phyloP scores from a whole-genome alignment of 2,797 vertebrate genomes.

The Triplophysa yarkandensis region DNA sequence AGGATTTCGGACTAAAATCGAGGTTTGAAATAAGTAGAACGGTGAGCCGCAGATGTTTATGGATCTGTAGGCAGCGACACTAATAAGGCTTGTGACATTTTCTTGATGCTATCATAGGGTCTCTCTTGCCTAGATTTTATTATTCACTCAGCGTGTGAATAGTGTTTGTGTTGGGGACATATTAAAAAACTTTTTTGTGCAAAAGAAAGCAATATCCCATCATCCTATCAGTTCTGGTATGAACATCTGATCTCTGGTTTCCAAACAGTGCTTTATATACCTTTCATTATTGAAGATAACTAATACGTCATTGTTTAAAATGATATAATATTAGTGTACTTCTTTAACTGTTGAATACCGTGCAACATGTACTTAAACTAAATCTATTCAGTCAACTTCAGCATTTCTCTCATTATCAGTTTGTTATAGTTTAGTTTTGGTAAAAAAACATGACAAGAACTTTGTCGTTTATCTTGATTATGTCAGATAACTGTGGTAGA shows the following conservation, averaged over 20 bases:
- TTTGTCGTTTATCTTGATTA: too few species aligned
- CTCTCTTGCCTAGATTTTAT: slow-evolving; percentile 1
- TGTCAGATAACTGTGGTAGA: too few species aligned
- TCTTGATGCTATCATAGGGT: slow-evolving; percentile 64
- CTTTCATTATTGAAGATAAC: too few species aligned
- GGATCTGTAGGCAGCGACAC: slow-evolving; percentile 66
- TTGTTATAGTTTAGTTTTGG: too few species aligned
- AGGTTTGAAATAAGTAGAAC: slow-evolving; percentile 65
- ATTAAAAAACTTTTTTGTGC: slow-evolving; percentile 6
- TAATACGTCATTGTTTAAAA: too few species aligned
- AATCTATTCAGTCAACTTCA: too few species aligned
- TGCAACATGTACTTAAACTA: too few species aligned
- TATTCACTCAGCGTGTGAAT: slow-evolving; percentile 7
- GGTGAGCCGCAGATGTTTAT: slow-evolving; percentile 72
- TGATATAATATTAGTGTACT: too few species aligned
- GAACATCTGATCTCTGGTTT: slow-evolving; percentile 15
- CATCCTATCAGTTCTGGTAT: background rate
- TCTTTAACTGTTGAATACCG: too few species aligned
- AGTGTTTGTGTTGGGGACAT: slow-evolving; percentile 14
- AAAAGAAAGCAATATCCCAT: slow-evolving; percentile 21
- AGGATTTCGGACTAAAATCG: slow-evolving; percentile 67
- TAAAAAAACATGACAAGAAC: too few species aligned
- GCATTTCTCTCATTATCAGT: too few species aligned
- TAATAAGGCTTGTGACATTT: slow-evolving; percentile 80
- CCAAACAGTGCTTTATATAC: background rate